phyloP scores from a whole-genome alignment of 2,888 invertebrate species.

The Agrochola lychnidis region DNA sequence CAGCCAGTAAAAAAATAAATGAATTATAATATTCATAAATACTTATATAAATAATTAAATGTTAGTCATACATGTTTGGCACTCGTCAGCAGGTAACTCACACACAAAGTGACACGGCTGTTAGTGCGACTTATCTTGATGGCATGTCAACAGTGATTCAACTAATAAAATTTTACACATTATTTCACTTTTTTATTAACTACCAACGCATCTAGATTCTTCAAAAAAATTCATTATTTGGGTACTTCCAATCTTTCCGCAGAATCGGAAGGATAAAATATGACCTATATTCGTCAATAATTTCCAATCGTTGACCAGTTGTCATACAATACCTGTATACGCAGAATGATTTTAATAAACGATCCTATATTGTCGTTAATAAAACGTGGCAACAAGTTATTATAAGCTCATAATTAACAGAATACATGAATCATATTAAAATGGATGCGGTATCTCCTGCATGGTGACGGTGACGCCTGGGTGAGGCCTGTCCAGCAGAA shows the following conservation, averaged over 20 bases:
- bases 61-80: constrained; percentile 6
- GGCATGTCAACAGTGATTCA: constrained; percentile 17
- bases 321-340: neutral
- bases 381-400: constrained; percentile 48
- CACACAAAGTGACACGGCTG: constrained; percentile 7
- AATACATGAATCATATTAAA: constrained; percentile 1
- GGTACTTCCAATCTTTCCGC: neutral
- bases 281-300: neutral
- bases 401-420: constrained; percentile 59
- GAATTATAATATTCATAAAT: no score
- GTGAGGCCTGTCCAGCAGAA: neutral
- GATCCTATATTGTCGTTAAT: constrained; percentile 34
- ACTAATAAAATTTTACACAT: constrained; percentile 7
- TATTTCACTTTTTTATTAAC: constrained; percentile 21
- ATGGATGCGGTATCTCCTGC: constrained; percentile 35
- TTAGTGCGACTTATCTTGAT: constrained; percentile 39
- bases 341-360: constrained; percentile 11
- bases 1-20: no score
- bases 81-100: constrained; percentile 23
- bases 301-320: neutral
- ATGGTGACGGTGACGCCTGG: neutral
- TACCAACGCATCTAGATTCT: neutral
- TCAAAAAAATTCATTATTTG: neutral
- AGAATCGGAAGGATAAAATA: neutral
- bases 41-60: neutral